phyloP scores from a whole-genome alignment of 1,140 invertebrate genomes.

The Batillaria attramentaria region DNA sequence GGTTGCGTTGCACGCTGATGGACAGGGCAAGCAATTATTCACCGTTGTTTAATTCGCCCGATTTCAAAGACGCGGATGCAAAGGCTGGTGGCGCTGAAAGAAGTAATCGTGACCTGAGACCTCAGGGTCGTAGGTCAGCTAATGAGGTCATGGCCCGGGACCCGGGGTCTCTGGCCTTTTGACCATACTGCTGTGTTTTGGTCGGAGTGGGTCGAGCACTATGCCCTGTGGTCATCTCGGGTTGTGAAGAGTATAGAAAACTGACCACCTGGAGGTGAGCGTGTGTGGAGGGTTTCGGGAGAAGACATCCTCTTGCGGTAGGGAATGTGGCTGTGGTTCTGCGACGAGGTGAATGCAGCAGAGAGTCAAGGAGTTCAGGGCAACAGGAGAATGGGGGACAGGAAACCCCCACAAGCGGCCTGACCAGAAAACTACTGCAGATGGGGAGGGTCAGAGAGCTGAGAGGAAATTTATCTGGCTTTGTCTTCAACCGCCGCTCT shows the following conservation, averaged over 20 bases:
- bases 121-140: conserved; percentile 33
- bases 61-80: not conserved
- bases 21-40: conserved; percentile 23
- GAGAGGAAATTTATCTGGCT: conserved; percentile 3
- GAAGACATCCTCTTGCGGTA: too few species aligned
- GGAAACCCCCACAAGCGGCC: too few species aligned
- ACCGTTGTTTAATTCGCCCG: conserved; percentile 19
- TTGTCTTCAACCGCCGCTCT: not conserved
- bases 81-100: conserved; percentile 10
- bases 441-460: too few species aligned
- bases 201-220: conserved; percentile 12
- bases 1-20: not conserved
- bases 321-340: too few species aligned
- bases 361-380: too few species aligned
- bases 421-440: too few species aligned
- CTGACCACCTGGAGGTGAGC: too few species aligned
- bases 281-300: too few species aligned
- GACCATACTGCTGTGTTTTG: conserved; percentile 20
- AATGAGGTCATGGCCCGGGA: conserved; percentile 32
- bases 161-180: conserved; percentile 10
- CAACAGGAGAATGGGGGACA: too few species aligned
- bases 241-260: too few species aligned
- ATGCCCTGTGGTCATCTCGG: too few species aligned
- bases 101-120: conserved; percentile 32
- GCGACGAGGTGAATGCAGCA: too few species aligned